Base-by-base conservation (phyloP, 1,140 invertebrate genomes). In the Coptotermes formosanus region DNA sequence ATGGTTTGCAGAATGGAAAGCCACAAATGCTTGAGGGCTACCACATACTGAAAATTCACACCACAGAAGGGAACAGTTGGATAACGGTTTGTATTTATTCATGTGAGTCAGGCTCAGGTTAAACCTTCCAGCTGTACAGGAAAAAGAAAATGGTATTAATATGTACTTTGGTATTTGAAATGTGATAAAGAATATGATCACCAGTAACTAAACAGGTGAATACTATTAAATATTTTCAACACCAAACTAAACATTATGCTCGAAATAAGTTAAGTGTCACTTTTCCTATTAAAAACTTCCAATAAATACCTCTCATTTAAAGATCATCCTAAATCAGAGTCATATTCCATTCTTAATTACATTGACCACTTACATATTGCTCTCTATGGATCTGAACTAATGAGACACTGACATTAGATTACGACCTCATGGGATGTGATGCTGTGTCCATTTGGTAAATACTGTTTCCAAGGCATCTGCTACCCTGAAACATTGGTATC, bases 141-240 rank as follows among this genome's bases (percentile, higher is more conserved):
- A 75, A 30, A 64, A 64, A 75, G 64, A 75, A 75, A 75, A 75
- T 30, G 64, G n/a, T 11, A 75, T 75, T 75, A 75, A 75, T 8
- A 23, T 11, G n/a, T n/a, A 30, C 9, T 25, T 75, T 75, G 64
- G 25, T 11, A 64, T 64, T 12, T 75, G n/a, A 30, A 75, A 75
- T 75, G 25, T 75, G 64, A 75, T 75, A 75, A 75, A 75, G 64
- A 75, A 75, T 75, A 75, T 75, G 64, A 75, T 75, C 64, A 75
- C 64, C 64, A 75, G 38, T 38, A 38, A 38, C 64, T 30, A 16
- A 14, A 75, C n/a, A 75, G n/a, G 64, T n/a, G n/a, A 75, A 75
- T 25, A 2, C 25, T 11, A 30, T 30, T 30, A n/a, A 75, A 7
- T 30, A 75, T 75, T 75, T 75, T 8, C 25, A 75, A 75, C 25